Evolutionary conservation across 1,140 invertebrate genomes (phyloP), one percentile per base, ranked within the genome.

Genomic region (Aphelinus certus): DNA sequence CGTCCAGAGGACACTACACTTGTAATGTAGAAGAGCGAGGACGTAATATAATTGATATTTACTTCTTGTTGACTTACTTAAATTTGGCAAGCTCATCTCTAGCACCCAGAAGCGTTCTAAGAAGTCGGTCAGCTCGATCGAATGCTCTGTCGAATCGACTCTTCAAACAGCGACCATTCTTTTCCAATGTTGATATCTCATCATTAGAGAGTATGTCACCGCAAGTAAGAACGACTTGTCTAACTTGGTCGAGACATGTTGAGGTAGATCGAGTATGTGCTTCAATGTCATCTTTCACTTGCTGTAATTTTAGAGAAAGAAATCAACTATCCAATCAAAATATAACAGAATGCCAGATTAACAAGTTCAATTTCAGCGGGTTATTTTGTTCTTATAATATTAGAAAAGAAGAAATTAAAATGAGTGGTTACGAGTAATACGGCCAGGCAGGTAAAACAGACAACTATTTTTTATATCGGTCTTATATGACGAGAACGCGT

Each of bases 271-370:
- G 92, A 79, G 93, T 92, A 85, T 98, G 95, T 60, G 93, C 91
- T 80, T 96, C 94, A 42, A 98, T 89, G 83, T 98, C 96, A 83
- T 97, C 95, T 84, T 96, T 96, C 73, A 98, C 92, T 85, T 94
- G 92, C 94, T 97, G 85, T 1, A 83, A 83, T 73, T 62, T 71
- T 26, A 49, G 45, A 66, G 26, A 26, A 26, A 26, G 26, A 26
- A 26, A 26, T 26, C 26, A 26, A 26, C 47, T 42, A 43, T 57
- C 51, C 26, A 26, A 26, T 26, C 26, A 26, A 26, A 26, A 26
- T 26, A 26, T 26, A 26, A 26, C 26, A 26, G 26, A 26, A 26
- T 26, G 26, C 26, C 26, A 26, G 26, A 26, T 26, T 26, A 26
- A 26, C 26, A 26, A 26, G 26, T 26, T 26, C 26, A 26, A 26